Conservation (phyloP, 2,113 vertebrate species). For the Engystomops pustulosus region DNA sequence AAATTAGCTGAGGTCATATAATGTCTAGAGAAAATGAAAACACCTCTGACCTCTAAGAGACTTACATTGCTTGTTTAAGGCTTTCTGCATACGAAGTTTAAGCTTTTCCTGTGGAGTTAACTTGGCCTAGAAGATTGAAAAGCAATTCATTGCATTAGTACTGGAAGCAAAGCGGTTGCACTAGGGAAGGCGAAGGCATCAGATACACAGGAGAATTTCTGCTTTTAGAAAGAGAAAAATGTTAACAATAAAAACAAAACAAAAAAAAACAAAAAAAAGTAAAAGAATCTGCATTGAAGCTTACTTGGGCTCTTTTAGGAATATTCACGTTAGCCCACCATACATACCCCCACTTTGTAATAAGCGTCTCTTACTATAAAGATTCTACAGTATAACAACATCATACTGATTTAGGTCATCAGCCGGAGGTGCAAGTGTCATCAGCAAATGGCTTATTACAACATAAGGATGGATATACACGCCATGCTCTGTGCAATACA, state of each 20-base stretch:
- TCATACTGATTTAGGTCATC: not conserved
- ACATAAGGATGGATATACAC: not conserved
- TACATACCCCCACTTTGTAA: not conserved
- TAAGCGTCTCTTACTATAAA: not conserved
- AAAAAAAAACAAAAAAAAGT: not conserved
- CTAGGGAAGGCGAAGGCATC: slow-evolving; percentile 17
- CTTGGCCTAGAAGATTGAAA: slow-evolving; percentile 80
- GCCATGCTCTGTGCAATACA: slow-evolving; percentile 16
- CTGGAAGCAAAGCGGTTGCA: not conserved
- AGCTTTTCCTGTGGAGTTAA: slow-evolving; percentile 91
- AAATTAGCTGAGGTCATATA: too few relatives aligned
- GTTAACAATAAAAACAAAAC: not conserved
- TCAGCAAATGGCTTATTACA: not conserved
- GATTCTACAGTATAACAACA: not conserved
- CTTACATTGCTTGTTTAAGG: slow-evolving; percentile 90
- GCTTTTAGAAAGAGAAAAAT: slow-evolving; percentile 1
- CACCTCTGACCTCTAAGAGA: too few relatives aligned
- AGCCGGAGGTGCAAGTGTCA: not conserved
- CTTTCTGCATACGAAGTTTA: slow-evolving; percentile 92
- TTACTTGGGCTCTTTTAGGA: not conserved
- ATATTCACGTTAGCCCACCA: not conserved
- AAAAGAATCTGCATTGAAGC: not conserved
- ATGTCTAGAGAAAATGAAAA: too few relatives aligned
- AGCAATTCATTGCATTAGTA: slow-evolving; percentile 65
- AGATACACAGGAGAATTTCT: not conserved